phyloP scores from a whole-genome alignment of 2,113 vertebrate genomes.

The Carassius gibelio region DNA sequence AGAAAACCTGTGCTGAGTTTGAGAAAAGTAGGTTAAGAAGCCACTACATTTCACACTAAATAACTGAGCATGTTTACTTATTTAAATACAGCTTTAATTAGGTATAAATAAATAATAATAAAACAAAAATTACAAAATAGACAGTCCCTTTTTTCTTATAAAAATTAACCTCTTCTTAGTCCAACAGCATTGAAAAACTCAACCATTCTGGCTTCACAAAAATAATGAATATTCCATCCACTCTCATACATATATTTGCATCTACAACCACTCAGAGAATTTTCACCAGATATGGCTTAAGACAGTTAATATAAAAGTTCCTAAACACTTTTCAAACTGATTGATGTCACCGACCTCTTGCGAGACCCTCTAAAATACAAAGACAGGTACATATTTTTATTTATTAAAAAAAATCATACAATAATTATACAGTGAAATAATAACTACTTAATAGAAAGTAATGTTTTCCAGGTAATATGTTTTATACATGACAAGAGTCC shows the following conservation, averaged over 20 bases:
- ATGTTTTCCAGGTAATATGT: neutral
- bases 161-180: neutral
- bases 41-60: neutral
- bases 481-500: neutral
- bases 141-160: neutral
- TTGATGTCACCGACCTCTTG: neutral
- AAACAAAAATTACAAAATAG: no score
- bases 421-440: no score
- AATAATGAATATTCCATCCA: neutral
- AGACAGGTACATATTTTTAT: neutral
- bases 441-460: no score
- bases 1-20: no score
- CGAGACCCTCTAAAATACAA: neutral
- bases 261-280: neutral
- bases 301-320: neutral
- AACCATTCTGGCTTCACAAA: neutral
- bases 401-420: no score
- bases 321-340: neutral
- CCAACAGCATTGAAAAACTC: neutral
- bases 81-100: no score
- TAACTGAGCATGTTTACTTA: neutral
- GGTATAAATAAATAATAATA: no score
- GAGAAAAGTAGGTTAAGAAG: neutral
- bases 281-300: neutral
- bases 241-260: neutral